Base-by-base conservation (phyloP, 1,140 invertebrate genomes). In the Arctopsyche grandis region DNA sequence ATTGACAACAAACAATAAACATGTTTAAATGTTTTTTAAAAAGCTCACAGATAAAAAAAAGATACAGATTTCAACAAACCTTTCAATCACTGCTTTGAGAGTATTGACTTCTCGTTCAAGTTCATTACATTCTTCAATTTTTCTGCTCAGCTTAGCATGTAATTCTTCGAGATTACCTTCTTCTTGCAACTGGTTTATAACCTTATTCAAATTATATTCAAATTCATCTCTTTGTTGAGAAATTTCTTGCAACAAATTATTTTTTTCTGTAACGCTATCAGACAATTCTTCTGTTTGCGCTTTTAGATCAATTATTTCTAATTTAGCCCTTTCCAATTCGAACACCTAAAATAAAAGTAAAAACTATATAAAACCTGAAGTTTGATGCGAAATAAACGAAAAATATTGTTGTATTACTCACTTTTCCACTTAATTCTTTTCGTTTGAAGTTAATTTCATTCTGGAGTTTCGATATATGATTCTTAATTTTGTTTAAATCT, bases 401-500 rank as follows among this genome's bases (percentile, higher is more conserved):
- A 48, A 21, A 16, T 24, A 44, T 46, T 3, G 29, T 16, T 5
- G 9, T 26, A 26, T 66, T 60, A n/a, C 9, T 60, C 77, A 89
- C 87, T 85, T 88, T 88, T 83, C 87, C 85, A 84, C 86, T 88
- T 58, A 89, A 81, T 73, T 88, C 87, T 79, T 88, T 89, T 82
- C 85, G 86, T 77, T 88, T 86, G 43, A 86, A 86, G 70, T 90
- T 89, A 0, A 91, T 81, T 69, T 91, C 89, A 77, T 91, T 90
- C 69, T 91, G 89, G 56, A 92, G 83, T 83, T 90, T 86, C 69
- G 87, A 84, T 44, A 92, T 89, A 83, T 92, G 89, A 78, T 91
- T 89, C 73, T 85, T 85, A 16, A 89, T 88, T 81, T 86, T 88
- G 0, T 83, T 84, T 9, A 89, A 63, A 43, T 87, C 86, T 69